Conservation (phyloP, 1,140 invertebrate species). For the Zelostemma sp. region DNA sequence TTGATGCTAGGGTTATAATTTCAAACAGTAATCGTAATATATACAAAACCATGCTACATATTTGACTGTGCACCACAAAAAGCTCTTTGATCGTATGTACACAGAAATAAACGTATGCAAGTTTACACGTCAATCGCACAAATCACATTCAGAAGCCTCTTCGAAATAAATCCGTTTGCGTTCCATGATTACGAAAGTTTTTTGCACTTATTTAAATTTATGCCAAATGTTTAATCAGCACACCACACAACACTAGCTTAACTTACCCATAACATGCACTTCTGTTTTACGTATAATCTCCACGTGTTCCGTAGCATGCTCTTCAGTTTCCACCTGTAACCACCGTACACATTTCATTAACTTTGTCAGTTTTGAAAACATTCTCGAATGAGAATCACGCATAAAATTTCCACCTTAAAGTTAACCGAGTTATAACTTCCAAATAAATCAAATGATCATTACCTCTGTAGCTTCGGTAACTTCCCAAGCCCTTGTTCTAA, state of each 20-base stretch:
- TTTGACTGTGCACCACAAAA: slow-evolving; percentile 17
- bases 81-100: slow-evolving; percentile 30
- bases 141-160: slow-evolving; percentile 27
- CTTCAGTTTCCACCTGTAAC: slow-evolving; percentile 55
- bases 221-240: slow-evolving; percentile 15
- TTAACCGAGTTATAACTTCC: too few species aligned
- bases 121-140: slow-evolving; percentile 52
- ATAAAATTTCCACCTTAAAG: too few species aligned
- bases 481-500: slow-evolving; percentile 83
- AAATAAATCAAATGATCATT: slow-evolving; percentile 35
- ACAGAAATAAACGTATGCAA: slow-evolving; percentile 32
- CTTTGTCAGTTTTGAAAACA: too few species aligned
- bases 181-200: slow-evolving; percentile 18
- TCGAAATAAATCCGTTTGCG: slow-evolving; percentile 10
- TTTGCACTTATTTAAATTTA: slow-evolving; percentile 11
- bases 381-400: too few species aligned
- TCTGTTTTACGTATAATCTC: slow-evolving; percentile 59
- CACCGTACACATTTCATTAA: too few species aligned
- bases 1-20: slow-evolving; percentile 13
- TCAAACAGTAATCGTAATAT: slow-evolving; percentile 25
- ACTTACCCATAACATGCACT: slow-evolving; percentile 65
- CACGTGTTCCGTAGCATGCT: slow-evolving; percentile 56
- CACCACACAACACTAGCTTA: slow-evolving; percentile 36
- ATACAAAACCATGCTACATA: slow-evolving; percentile 43
- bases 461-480: slow-evolving; percentile 77